Evolutionary conservation across 2,888 invertebrate genomes (phyloP), one percentile per base, ranked within the genome.

Genomic region (Pachycephus smyrnensis): DNA sequence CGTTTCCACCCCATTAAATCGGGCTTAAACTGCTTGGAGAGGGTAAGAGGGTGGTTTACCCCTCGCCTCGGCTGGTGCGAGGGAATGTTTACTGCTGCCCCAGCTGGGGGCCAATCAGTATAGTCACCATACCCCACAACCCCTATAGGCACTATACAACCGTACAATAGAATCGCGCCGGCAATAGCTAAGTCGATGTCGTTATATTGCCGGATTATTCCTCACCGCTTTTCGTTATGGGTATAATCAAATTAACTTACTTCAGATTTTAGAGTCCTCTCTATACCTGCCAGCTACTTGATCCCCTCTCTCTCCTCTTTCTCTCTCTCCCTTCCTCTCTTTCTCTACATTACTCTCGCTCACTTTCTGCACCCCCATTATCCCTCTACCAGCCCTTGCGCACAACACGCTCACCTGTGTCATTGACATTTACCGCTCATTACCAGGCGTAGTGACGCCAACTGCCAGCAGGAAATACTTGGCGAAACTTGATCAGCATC

Each of bases 1-100:
- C 90, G 88, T 91, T 91, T 91, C 91, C 89, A 90, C 89, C 89
- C 90, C 91, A 91, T 91, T 91, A 91, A 91, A 91, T 91, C 89
- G 89, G 88, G 89, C 90, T 91, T 90, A 90, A 90, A 90, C 90
- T 89, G 86, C 82, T 81, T 81, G 82, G 81, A 79, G 84, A 75
- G 80, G 77, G 83, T 80, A 73, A 33, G 73, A 71, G 78, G 75
- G 77, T 71, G 69, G 76, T 75, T 73, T 37, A 69, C 68, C 77
- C 69, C 75, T 35, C 69, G 75, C 73, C 75, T 75, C 55, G 76
- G 68, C 69, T 81, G 80, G 81, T 81, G 82, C 79, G 80, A 87
- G 88, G 87, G 88, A 89, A 90, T 90, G 90, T 90, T 91, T 91
- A 91, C 90, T 88, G 88, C 89, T 89, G 85, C 86, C 86, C 89